Conservation (phyloP, 2,888 invertebrate species). For the Yponomeuta cagnagella region DNA sequence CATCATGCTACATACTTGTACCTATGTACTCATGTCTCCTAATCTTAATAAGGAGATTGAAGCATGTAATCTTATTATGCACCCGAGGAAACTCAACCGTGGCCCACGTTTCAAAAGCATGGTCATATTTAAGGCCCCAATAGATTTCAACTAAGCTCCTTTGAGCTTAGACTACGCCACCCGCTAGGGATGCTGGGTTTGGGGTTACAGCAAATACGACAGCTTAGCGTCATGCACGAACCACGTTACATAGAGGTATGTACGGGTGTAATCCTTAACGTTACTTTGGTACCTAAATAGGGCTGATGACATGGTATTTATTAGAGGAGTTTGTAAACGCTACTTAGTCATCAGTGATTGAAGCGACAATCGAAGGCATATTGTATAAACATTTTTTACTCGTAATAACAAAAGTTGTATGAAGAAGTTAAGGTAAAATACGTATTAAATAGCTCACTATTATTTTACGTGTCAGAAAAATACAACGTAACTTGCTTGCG, state of each 20-base stretch:
- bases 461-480: too few species aligned
- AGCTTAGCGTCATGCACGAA: neutral
- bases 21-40: neutral
- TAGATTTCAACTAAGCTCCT: slow-evolving; percentile 47
- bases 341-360: too few species aligned
- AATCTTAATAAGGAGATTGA: slow-evolving; percentile 16
- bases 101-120: slow-evolving; percentile 24
- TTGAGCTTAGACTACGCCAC: slow-evolving; percentile 33
- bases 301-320: neutral
- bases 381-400: too few species aligned
- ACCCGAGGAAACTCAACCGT: slow-evolving; percentile 30
- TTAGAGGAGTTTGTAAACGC: neutral
- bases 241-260: too few species aligned
- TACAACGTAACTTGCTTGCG: too few species aligned
- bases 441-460: too few species aligned
- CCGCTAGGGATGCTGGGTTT: slow-evolving; percentile 34
- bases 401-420: too few species aligned
- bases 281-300: neutral
- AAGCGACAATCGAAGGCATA: too few species aligned
- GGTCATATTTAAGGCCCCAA: slow-evolving; percentile 47
- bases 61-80: slow-evolving; percentile 32
- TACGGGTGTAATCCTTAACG: neutral
- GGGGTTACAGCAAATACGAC: neutral
- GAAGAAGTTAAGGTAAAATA: too few species aligned
- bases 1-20: neutral